Base-by-base conservation (phyloP, 2,888 invertebrate genomes). In the Sericinus montela region DNA sequence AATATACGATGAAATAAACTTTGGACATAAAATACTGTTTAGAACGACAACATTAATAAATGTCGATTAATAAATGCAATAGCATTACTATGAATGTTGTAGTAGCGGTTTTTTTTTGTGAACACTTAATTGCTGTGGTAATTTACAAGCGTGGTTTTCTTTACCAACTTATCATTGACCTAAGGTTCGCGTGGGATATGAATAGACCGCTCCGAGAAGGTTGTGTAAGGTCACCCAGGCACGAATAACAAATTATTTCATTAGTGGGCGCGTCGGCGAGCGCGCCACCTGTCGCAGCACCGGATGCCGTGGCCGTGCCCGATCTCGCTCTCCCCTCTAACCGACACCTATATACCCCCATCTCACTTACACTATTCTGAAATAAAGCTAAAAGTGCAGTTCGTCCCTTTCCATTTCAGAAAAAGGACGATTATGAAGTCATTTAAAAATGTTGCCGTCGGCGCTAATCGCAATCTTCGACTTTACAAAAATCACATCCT, bases 221-320 rank as follows among this genome's bases (percentile, higher is more conserved):
- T 80, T 80, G 82, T 78, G 75, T 77, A 82, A 84, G 86, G 85
- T 83, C 81, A 77, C 51, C 59, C 61, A 59, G 70, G 68, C 64
- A 59, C 65, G 66, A 62, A 66, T 66, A 72, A 80, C 79, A 82
- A 77, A 84, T 85, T 80, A 79, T 80, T 83, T 78, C 73, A 81
- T 80, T 79, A 79, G 81, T 80, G 82, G 83, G 80, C 79, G 78
- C 58, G 55, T 55, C 69, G 72, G 69, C 67, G 67, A 67, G 71
- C 58, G 62, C 58, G 62, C 79, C 86, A 84, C 86, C 84, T 86
- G 86, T 83, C 77, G 63, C 60, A 62, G 67, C 80, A 83, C 87
- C 86, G 87, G 86, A 87, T 84, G 63, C 80, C 71, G 54, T 72
- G 84, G 63, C 80, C 71, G 54, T 72, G 56, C 63, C 70, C 72